phyloP scores from a whole-genome alignment of 53 echinoderm and acorn worm genomes.

The Astropecten irregularis region DNA sequence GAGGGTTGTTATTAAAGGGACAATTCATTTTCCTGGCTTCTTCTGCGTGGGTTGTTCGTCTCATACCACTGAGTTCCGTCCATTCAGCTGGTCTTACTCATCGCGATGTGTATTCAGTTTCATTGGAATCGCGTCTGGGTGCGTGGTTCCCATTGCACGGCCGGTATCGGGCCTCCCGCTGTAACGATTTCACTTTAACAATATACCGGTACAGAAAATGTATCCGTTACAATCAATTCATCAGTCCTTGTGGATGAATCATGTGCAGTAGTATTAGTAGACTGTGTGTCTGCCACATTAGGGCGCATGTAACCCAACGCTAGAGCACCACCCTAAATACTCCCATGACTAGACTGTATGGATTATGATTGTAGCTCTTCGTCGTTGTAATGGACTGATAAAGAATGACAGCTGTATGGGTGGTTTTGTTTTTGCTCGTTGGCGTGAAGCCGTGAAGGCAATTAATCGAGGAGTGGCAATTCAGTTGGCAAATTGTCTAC shows the following conservation, averaged over 20 bases:
- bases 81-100: slow-evolving; percentile 32
- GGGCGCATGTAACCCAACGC: neutral
- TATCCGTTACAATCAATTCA: slow-evolving; percentile 41
- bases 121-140: neutral
- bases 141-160: too few relatives aligned
- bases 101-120: slow-evolving; percentile 34
- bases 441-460: too few relatives aligned
- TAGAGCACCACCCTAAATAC: neutral
- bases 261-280: too few relatives aligned
- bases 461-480: neutral
- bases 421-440: too few relatives aligned
- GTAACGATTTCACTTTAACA: neutral
- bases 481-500: neutral
- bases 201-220: neutral
- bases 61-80: too few relatives aligned
- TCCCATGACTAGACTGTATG: neutral
- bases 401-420: neutral
- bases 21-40: too few relatives aligned
- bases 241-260: slow-evolving; percentile 25
- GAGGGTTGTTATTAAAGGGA: too few relatives aligned
- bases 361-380: slow-evolving; percentile 22
- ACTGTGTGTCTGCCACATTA: too few relatives aligned
- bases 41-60: too few relatives aligned
- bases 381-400: slow-evolving; percentile 41
- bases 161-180: neutral